Base-by-base conservation (phyloP, 2,888 invertebrate genomes). In the Peribatodes rhomboidaria region DNA sequence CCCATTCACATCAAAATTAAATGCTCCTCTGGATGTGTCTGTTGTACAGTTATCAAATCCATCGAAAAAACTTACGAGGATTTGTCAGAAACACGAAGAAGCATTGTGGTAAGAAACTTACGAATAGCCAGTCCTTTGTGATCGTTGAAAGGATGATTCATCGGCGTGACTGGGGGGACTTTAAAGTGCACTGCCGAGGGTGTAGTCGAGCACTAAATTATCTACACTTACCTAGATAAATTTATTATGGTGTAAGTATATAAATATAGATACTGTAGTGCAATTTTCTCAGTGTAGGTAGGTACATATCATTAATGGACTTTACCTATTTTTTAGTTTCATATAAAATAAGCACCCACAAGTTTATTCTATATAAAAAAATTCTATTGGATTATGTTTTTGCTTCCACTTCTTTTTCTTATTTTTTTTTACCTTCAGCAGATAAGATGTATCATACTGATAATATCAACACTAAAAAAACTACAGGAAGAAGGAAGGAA, bases 91-190 rank as follows among this genome's bases (percentile, higher is more conserved):
- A 14, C 11, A 50, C 33, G 9, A 50, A 56, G 37, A 1, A 16
- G 31, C n/a, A 49, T 46, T 35, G 61, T 27, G 6, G 2, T 27
- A 27, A 2, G 27, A 27, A 27, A 27, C n/a, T 79, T 85, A 78
- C 76, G 81, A 80, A 80, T 85, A 85, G 78, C 77, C 78, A 76
- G 78, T 79, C 84, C 83, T 85, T 83, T 82, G 83, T 88, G 82
- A 84, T 80, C 79, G 81, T 76, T 73, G 78, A 81, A 78, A 76
- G 85, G 90, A 89, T 92, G 92, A 92, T 82, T 92, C 92, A 92
- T 88, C 88, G 77, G 70, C 79, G 79, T 85, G 83, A 83, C 80
- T 80, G 82, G 84, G 86, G 86, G 85, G 83, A 81, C 78, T 74
- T 71, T 71, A 72, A 73, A 75, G 67, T 72, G 37, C 59, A 54